These are phyloP conservation scores for Tetheella fluctuosa DNA, from an alignment of 2,888 invertebrate genomes.

Conservation along the genomic window DNA sequence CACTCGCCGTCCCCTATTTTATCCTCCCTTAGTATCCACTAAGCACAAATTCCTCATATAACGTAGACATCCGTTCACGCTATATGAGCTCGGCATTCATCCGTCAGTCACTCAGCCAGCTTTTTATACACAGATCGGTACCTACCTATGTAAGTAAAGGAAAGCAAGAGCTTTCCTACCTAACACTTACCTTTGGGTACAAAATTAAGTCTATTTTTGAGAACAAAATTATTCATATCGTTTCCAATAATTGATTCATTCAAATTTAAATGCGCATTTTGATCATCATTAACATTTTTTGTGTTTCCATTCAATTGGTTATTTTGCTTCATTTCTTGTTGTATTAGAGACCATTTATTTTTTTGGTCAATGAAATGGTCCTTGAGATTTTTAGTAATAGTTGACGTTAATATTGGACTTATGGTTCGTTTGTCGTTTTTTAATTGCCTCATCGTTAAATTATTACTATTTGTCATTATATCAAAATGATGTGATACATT, in stretches of 20 bases:
- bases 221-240: slow-evolving; percentile 51
- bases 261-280: background rate
- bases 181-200: slow-evolving; percentile 82
- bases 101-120: too few relatives aligned
- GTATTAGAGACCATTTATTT: background rate
- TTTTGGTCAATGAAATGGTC: background rate
- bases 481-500: slow-evolving; percentile 41
- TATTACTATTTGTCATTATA: background rate
- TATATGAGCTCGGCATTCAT: too few relatives aligned
- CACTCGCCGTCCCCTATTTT: too few relatives aligned
- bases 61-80: too few relatives aligned
- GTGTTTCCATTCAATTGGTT: slow-evolving; percentile 12
- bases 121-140: too few relatives aligned
- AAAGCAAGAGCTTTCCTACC: background rate
- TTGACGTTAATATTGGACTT: background rate
- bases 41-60: too few relatives aligned
- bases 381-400: background rate
- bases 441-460: background rate
- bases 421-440: background rate
- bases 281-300: slow-evolving; percentile 6
- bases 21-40: too few relatives aligned
- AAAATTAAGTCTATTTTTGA: slow-evolving; percentile 75
- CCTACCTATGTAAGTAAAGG: too few relatives aligned
- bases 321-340: background rate
- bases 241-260: slow-evolving; percentile 1